phyloP scores from a whole-genome alignment of 2,113 vertebrate genomes.

The Cricetomys ansorgei region DNA sequence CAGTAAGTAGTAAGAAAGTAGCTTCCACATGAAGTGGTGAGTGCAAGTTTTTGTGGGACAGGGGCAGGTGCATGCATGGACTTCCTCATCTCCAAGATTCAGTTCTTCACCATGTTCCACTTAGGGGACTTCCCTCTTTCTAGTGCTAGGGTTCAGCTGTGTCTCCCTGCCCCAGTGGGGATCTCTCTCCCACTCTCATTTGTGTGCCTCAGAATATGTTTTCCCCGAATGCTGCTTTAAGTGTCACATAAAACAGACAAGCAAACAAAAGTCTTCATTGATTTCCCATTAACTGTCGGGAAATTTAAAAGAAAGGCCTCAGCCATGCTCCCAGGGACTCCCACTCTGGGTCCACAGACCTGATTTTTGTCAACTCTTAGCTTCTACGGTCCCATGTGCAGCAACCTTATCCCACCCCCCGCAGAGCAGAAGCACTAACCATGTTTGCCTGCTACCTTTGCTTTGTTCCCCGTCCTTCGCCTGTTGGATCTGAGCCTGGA shows the following conservation, averaged over 20 bases:
- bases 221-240: not conserved
- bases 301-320: slow-evolving; percentile 48
- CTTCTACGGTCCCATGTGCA: not conserved
- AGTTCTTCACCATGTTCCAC: not conserved
- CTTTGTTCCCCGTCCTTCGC: slow-evolving; percentile 17
- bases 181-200: not conserved
- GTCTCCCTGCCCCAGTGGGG: not conserved
- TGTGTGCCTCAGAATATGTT: slow-evolving; percentile 9
- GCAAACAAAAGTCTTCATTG: not conserved
- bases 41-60: not conserved
- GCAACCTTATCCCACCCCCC: not conserved
- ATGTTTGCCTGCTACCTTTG: slow-evolving; percentile 17
- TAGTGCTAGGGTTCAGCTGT: not conserved
- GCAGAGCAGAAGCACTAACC: not conserved
- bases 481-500: slow-evolving; percentile 17
- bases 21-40: not conserved
- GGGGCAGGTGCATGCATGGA: not conserved
- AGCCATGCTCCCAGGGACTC: not conserved
- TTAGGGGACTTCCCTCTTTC: not conserved
- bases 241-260: slow-evolving; percentile 13
- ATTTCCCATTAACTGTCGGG: not conserved
- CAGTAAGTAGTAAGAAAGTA: not conserved
- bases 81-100: not conserved
- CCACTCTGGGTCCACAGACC: not conserved
- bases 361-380: slow-evolving; percentile 1